Evolutionary conservation across 1,140 invertebrate species (phyloP), one percentile per base, ranked within the genome.

Genomic region (Rhizoglyphus robini): DNA sequence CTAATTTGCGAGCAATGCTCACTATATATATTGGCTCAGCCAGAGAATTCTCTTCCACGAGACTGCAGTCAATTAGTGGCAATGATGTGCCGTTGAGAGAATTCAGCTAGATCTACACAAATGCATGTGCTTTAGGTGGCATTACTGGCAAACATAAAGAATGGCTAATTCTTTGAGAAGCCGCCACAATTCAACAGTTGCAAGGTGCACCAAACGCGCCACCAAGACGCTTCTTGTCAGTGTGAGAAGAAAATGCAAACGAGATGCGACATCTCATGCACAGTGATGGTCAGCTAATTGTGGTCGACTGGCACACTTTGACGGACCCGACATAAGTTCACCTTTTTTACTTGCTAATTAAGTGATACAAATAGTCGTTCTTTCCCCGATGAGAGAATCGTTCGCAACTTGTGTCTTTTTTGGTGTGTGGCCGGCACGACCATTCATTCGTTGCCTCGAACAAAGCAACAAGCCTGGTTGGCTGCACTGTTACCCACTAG

Each of bases 331-430:
- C 51, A 27, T 54, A n/a, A 11, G 51, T 54, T 54, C 20, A 20
- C 51, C 51, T 11, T 54, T 54, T 54, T 54, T 8, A 54, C 51
- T 54, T 54, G 51, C 51, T 54, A 54, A 54, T 54, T 54, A 54
- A 54, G 51, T 54, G 51, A 54, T 54, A 54, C 8, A 54, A 32
- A 15, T 15, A 46, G 15, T 46, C 41, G 23, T 23, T 46, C 41
- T 46, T 23, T 46, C 41, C 15, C 41, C 41, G n/a, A n/a, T n/a
- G n/a, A n/a, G n/a, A n/a, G 41, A 15, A 46, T 46, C 41, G 15
- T 46, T 46, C 23, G 41, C 41, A 15, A 23, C 23, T 59, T 63
- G 61, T 47, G 15, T 41, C 29, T 59, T 61, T 29, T 34, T n/a
- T n/a, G n/a, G n/a, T n/a, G n/a, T 30, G 23, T 32, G 11, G 36